Evolutionary conservation across 1,140 invertebrate species (phyloP), one percentile per base, ranked within the genome.

Genomic region (Agrilus planipennis): DNA sequence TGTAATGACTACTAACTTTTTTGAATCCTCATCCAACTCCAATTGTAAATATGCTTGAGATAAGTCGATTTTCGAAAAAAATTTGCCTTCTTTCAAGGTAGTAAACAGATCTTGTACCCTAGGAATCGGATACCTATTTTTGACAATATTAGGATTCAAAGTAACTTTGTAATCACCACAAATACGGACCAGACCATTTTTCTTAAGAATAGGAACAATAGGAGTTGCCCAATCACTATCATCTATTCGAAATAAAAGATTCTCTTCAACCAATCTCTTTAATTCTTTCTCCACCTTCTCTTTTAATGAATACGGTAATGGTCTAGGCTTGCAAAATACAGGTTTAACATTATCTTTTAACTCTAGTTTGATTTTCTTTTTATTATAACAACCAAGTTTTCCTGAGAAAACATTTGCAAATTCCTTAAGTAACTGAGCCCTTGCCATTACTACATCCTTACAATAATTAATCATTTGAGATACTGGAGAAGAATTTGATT

Each of bases 161-260:
- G 63, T 67, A 2, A 55, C 46, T 39, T 64, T 64, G 54, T 65
- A 73, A 53, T 75, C 69, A 1, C 53, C 60, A 49, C 67, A 69
- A 20, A 73, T 55, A 11, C 70, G 41, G 17, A 64, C 45, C 11
- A 50, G 45, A 7, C 62, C 63, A 47, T 72, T 53, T 1, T 53
- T 29, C 42, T 73, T 73, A n/a, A 53, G 25, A 0, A 71, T 61
- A 1, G 62, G 50, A 0, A 73, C 69, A 5, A 74, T 48, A 0
- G 67, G 68, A 5, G 69, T 61, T 5, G 61, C 67, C 69, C 67
- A 73, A 23, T 68, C 58, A 11, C 56, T 61, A 43, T 46, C 42
- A 29, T 60, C 52, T 12, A 67, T 58, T 35, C 48, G 46, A 25
- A 25, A 25, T 25, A n/a, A n/a, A n/a, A n/a, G n/a, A n/a, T n/a